Conservation (phyloP, 2,113 vertebrate genomes). For the Okapia johnstoni region DNA sequence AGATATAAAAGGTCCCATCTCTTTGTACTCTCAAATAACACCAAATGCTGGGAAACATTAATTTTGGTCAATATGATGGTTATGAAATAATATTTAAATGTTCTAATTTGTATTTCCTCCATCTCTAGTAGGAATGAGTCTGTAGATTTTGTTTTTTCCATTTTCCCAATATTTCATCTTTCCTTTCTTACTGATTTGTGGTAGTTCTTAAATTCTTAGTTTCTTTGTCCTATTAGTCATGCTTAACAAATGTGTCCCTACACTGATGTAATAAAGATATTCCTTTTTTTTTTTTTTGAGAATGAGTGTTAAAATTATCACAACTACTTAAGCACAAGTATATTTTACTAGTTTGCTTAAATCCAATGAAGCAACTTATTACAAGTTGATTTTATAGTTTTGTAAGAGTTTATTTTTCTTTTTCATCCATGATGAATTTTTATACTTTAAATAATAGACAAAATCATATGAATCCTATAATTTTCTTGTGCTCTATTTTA, state of each 20-base stretch:
- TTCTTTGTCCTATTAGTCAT: neutral
- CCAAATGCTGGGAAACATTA: neutral
- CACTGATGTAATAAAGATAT: neutral
- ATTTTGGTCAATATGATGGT: neutral
- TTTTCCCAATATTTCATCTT: neutral
- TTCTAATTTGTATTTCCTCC: neutral
- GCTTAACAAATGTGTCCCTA: neutral
- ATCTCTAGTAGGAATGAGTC: neutral
- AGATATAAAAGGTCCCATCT: neutral
- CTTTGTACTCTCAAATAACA: neutral
- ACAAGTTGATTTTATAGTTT: neutral
- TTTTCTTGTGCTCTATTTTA: neutral
- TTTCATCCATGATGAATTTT: neutral
- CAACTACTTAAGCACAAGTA: neutral
- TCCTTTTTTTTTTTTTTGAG: too few relatives aligned
- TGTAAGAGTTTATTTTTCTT: neutral
- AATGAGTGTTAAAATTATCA: neutral
- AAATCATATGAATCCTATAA: neutral
- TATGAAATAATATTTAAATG: neutral
- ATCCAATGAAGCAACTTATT: conserved; percentile 57
- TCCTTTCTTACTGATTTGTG: neutral
- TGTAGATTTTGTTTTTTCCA: neutral
- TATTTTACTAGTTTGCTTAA: conserved; percentile 29
- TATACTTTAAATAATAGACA: neutral
- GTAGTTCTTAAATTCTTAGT: neutral